Conservation (phyloP, 2,113 vertebrate genomes). For the Laticauda colubrina region DNA sequence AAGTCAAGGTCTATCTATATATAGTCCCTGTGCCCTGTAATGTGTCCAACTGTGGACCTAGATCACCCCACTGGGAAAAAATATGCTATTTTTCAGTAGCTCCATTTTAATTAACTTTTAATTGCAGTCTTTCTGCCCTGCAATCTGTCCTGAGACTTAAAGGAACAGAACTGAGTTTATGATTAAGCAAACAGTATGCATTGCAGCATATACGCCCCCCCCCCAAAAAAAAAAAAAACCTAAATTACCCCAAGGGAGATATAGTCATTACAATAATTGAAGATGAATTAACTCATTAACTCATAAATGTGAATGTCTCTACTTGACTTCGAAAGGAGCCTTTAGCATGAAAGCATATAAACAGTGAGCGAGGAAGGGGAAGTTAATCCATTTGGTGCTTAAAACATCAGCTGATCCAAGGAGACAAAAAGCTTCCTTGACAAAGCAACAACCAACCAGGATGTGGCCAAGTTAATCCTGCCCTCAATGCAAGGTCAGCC, state of each 20-base stretch:
- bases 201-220: no score
- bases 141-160: neutral
- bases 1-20: neutral
- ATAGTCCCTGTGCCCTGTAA: neutral
- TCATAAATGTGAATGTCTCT: neutral
- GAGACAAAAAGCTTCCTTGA: neutral
- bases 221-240: neutral
- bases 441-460: neutral
- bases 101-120: neutral
- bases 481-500: neutral
- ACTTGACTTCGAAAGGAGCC: neutral
- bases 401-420: neutral
- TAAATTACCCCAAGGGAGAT: neutral
- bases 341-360: neutral
- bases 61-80: neutral
- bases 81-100: neutral
- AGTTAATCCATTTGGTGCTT: neutral
- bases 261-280: neutral
- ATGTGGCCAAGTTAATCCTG: neutral
- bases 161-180: neutral
- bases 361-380: neutral
- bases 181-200: neutral
- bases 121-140: neutral
- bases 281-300: neutral
- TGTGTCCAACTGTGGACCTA: neutral